Base-by-base conservation (phyloP, 2,113 vertebrate genomes). In the Phyllopteryx taeniolatus region DNA sequence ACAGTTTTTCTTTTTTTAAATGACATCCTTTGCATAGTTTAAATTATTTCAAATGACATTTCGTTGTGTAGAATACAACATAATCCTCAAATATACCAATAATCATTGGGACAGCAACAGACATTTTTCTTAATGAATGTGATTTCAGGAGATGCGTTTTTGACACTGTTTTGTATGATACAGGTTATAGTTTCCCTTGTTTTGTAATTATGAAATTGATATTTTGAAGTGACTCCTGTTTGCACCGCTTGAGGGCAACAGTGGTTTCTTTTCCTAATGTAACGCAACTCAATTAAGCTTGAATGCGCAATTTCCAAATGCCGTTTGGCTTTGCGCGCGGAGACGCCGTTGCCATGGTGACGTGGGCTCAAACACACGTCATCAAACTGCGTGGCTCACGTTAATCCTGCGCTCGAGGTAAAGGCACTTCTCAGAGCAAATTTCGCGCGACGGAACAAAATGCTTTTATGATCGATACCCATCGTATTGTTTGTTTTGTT, bases 291-390 rank as follows among this genome's bases (percentile, higher is more conserved):
- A 53, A 53, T 53, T 15, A 53, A 17, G 35, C 3, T 39, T 39
- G 3, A 39, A 39, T 39, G 35, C 6, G 35, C 35, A 0, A 19
- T 53, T 53, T 17, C 13, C 11, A 15, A 49, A 49, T 4, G 47
- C 13, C 47, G 4, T 14, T 14, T 49, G 27, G 49, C n/a, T 84
- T 76, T 83, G 3, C 69, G 78, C n/a, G 76, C 56, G 56, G 44
- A 20, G 57, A 65, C 62, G 7, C 42, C 69, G 91, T 93, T 91
- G 79, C 85, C 76, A 90, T 88, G 84, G 91, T 81, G 83, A 91
- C 0, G 79, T 17, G 27, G 47, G 22, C 43, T 43, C 49, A 73
- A 71, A 84, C 79, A 82, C 63, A 80, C 87, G 88, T 91, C 90
- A 87, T 87, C 82, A 68, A 17, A 31, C 60, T 74, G 82, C 80